Evolutionary conservation across 2,888 invertebrate genomes (phyloP).

Genomic region (Keiferia lycopersicella): DNA sequence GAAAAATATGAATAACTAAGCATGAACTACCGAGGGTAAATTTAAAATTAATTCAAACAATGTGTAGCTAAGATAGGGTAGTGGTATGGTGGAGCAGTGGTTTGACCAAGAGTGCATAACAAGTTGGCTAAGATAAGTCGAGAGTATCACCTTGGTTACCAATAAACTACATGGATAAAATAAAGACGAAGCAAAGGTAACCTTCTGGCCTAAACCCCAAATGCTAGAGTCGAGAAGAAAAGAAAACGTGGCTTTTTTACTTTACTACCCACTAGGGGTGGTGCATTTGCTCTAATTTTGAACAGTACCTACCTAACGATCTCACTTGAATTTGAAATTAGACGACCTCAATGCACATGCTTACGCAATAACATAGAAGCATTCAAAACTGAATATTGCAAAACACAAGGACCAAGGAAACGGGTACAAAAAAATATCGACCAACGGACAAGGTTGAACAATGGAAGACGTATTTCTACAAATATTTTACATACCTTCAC

Average conservation of each 20-base stretch:
- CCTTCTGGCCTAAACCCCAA: background rate
- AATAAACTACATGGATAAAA: no score
- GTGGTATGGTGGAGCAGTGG: no score
- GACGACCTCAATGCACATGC: background rate
- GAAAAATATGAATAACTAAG: slow-evolving; percentile 26
- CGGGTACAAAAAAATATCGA: slow-evolving; percentile 46
- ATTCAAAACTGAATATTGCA: background rate
- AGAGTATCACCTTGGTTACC: no score
- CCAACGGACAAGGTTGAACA: slow-evolving; percentile 64
- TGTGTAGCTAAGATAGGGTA: no score
- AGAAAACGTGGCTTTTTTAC: background rate
- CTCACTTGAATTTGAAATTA: background rate
- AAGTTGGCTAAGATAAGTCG: background rate
- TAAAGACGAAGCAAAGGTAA: background rate
- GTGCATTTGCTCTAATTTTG: no score
- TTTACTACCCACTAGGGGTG: background rate
- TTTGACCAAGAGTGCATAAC: background rate
- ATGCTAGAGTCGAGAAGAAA: background rate
- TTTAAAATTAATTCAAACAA: no score
- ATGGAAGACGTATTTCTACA: slow-evolving; percentile 49
- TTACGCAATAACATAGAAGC: background rate
- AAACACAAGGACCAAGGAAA: slow-evolving; percentile 16
- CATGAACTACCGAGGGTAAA: no score
- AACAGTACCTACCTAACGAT: background rate
- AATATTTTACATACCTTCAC: slow-evolving; percentile 56